Percentiles rank a stretch among this genome's conserved stretches.
Conservation (phyloP, 2,113 vertebrate genomes). For the Hiodon tergisus region DNA sequence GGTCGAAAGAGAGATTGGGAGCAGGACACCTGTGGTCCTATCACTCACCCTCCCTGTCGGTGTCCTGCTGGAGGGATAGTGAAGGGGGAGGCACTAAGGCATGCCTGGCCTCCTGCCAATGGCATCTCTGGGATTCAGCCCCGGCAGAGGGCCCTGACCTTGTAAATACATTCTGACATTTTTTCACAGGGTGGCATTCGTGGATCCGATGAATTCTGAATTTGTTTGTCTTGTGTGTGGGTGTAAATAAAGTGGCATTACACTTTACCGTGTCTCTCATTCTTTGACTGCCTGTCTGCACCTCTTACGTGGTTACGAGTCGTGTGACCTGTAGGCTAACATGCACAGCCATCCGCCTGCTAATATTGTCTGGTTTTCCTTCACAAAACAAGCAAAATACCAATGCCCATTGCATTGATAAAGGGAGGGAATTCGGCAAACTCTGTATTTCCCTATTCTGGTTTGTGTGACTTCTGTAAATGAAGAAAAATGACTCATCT, state of each 20-base stretch:
- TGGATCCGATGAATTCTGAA: background rate
- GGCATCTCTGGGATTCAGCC: conserved; percentile 2
- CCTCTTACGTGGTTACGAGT: too few species aligned
- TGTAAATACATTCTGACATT: background rate
- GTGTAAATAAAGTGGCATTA: background rate
- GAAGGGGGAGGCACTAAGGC: background rate
- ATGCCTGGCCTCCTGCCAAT: background rate
- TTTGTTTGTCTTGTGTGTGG: background rate
- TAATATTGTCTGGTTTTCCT: too few species aligned
- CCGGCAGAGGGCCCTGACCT: conserved; percentile 2
- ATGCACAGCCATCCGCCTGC: too few species aligned
- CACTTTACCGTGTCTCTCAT: too few species aligned
- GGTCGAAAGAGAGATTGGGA: background rate
- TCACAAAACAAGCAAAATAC: too few species aligned
- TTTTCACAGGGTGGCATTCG: background rate
- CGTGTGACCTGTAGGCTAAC: too few species aligned
- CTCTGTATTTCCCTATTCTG: too few species aligned
- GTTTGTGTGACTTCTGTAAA: too few species aligned
- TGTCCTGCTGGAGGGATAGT: background rate
- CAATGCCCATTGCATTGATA: too few species aligned
- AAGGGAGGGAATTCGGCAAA: too few species aligned
- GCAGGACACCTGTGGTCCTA: background rate
- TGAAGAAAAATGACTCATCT: too few species aligned
- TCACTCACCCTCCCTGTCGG: background rate
- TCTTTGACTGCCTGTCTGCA: too few species aligned